phyloP scores from a whole-genome alignment of 1,140 invertebrate species.

The Cydia amplana region DNA sequence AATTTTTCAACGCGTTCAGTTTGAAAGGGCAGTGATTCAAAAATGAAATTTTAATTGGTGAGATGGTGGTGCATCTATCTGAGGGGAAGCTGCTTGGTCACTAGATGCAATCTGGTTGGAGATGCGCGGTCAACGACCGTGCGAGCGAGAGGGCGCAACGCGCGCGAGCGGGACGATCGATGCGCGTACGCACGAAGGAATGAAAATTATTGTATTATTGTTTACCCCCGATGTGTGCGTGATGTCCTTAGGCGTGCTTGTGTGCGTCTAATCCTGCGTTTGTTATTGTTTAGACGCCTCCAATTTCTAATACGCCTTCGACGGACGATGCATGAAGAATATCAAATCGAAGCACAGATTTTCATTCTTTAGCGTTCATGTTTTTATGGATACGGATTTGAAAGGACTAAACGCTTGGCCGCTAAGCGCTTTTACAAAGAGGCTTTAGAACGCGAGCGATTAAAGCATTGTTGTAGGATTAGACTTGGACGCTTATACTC shows the following conservation, averaged over 20 bases:
- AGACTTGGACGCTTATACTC: constrained; percentile 57
- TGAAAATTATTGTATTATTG: constrained; percentile 77
- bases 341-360: constrained; percentile 40
- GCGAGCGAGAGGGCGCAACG: constrained; percentile 56
- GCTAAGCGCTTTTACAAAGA: constrained; percentile 16
- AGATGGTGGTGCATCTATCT: constrained; percentile 66
- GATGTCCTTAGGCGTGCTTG: constrained; percentile 41
- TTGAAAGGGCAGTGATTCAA: constrained; percentile 34
- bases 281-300: constrained; percentile 57
- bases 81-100: constrained; percentile 70
- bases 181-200: constrained; percentile 78
- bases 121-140: constrained; percentile 72
- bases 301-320: constrained; percentile 38
- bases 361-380: constrained; percentile 26
- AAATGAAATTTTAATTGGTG: constrained; percentile 70
- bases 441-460: constrained; percentile 41
- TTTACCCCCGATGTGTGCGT: constrained; percentile 58
- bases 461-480: constrained; percentile 53
- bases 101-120: constrained; percentile 77
- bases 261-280: constrained; percentile 53
- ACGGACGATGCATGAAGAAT: constrained; percentile 41
- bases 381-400: constrained; percentile 15
- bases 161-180: constrained; percentile 55
- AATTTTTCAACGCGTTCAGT: background rate
- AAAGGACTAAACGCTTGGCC: constrained; percentile 20